Evolutionary conservation across 2,797 vertebrate genomes (phyloP).

Genomic region (Aphelocoma californica): DNA sequence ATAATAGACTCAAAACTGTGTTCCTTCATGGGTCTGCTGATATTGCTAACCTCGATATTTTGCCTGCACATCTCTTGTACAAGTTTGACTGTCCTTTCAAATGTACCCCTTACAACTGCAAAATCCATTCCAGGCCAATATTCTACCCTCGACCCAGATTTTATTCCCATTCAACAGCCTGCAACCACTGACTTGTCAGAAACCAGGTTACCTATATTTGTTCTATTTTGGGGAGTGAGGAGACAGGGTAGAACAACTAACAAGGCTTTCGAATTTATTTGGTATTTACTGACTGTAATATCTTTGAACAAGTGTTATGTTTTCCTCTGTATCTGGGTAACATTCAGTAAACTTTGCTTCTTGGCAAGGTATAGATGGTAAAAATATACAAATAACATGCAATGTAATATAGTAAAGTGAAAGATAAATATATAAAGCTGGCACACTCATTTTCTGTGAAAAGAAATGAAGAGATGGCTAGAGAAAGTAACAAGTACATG

Average conservation of each 20-base stretch:
- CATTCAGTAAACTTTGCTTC: neutral
- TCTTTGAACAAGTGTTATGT: neutral
- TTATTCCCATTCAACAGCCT: neutral
- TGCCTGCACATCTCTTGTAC: neutral
- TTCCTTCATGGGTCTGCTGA: neutral
- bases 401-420: neutral
- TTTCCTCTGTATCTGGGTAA: neutral
- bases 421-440: neutral
- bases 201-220: constrained; percentile 3
- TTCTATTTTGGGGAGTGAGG: neutral
- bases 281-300: neutral
- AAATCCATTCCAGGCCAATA: neutral
- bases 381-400: neutral
- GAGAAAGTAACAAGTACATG: neutral
- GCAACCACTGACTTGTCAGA: neutral
- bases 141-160: neutral
- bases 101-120: neutral
- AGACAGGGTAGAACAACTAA: neutral
- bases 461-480: neutral
- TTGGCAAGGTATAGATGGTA: neutral
- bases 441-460: neutral
- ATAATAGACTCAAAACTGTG: neutral
- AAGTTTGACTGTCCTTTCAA: neutral
- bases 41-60: neutral
- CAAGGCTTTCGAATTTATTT: neutral